phyloP scores from a whole-genome alignment of 2,113 vertebrate genomes.

The human (Homo sapiens) region GRCh38 chrX:134935001-134935500 shows the following conservation, averaged over 20 bases:
- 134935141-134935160: background rate
- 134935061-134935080: background rate
- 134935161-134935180: conserved; percentile 34
- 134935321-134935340: background rate
- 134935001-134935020: conserved; percentile 10
- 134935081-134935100: background rate
- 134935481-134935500: conserved; percentile 32
- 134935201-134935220: background rate
- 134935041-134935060: conserved; percentile 47
- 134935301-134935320: background rate
- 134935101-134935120: conserved; percentile 11
- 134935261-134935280: conserved; percentile 9
- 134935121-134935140: background rate
- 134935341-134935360: background rate
- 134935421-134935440: conserved; percentile 50
- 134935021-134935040: background rate
- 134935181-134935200: conserved; percentile 32
- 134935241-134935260: conserved; percentile 28
- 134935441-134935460: conserved; percentile 48
- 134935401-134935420: background rate
- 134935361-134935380: background rate
- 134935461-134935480: conserved; percentile 21
- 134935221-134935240: background rate
- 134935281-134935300: background rate
- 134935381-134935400: background rate